Evolutionary conservation across 1,140 invertebrate genomes (phyloP), one percentile per base, ranked within the genome.

Genomic region (Oscheius sp.): DNA sequence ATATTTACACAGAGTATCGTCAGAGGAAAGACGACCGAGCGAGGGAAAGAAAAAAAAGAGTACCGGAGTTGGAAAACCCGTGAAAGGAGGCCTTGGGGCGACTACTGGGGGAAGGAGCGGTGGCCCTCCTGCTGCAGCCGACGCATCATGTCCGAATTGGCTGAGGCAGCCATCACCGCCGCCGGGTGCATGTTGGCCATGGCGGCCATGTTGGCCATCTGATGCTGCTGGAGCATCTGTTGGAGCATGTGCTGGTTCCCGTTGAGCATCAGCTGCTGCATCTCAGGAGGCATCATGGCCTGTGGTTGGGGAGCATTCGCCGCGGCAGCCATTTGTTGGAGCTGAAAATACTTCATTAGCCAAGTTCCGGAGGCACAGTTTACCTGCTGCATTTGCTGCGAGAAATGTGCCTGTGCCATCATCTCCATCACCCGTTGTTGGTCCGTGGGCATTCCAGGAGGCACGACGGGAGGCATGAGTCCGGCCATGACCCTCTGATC

Each of bases 331-430:
- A 46, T 46, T 42, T 66, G 64, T 34, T 64, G 61, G 29, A 29
- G 61, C 62, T 34, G 13, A 18, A 3, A 36, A 20, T 3, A 36
- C 31, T 31, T 59, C 13, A 28, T 66, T 13, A 45, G 64, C 13
- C n/a, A 42, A 10, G 10, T 66, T 35, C 23, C 46, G 4, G 10
- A 18, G 64, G 29, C 45, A 45, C 18, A 45, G 36, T 15, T 66
- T 32, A 15, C 49, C 55, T 66, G 46, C 66, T 68, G 66, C 13
- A 45, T 28, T 64, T 66, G n/a, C n/a, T n/a, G n/a, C n/a, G n/a
- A n/a, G n/a, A n/a, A n/a, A n/a, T n/a, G 64, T 20, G 52, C 58
- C 66, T 59, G 46, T 10, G 34, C 26, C 55, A 68, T 4, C 26
- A 35, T 35, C 36, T 46, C 46, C 66, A 68, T 65, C 36, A 46